A percentile compares a stretch with the other conserved stretches of the same genome.
Evolutionary conservation across 2,888 invertebrate genomes (phyloP).

Genomic region (Tribolium freemani): DNA sequence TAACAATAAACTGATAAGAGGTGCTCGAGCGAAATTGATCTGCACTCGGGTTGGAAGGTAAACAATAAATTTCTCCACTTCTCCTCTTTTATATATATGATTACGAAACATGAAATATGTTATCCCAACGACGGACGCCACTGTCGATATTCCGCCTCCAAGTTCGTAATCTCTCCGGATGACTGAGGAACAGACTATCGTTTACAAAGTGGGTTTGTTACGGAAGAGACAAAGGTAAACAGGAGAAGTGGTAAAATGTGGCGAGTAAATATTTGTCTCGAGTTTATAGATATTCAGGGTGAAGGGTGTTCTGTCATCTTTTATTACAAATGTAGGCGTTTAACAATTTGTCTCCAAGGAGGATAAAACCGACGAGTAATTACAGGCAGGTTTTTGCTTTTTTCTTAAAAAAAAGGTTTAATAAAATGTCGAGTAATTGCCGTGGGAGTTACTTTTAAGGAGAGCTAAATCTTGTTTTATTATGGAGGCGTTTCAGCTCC

Average conservation of each 20-base stretch:
- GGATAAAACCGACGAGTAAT: constrained; percentile 7
- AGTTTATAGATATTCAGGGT: constrained; percentile 42
- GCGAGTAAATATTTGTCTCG: constrained; percentile 40
- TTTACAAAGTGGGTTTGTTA: constrained; percentile 53
- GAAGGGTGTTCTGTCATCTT: constrained; percentile 13
- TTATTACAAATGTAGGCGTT: constrained; percentile 2
- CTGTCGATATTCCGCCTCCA: constrained; percentile 24
- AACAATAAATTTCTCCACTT: constrained; percentile 51
- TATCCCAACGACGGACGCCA: constrained; percentile 33
- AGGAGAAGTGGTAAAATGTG: constrained; percentile 54
- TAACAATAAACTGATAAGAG: constrained; percentile 46
- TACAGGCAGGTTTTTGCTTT: not conserved
- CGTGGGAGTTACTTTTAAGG: constrained; percentile 15
- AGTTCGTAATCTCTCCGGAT: constrained; percentile 49
- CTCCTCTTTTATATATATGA: constrained; percentile 43
- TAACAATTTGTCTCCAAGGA: not conserved
- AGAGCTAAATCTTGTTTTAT: constrained; percentile 20
- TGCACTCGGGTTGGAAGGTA: constrained; percentile 46
- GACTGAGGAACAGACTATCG: constrained; percentile 51
- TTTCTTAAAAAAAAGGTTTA: constrained; percentile 10
- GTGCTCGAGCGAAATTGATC: constrained; percentile 38
- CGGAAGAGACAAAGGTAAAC: constrained; percentile 54
- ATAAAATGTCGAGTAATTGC: constrained; percentile 17
- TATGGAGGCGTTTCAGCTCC: constrained; percentile 1
- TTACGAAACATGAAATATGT: constrained; percentile 42